Conservation (phyloP, 2,797 vertebrate genomes). For the Strix occidentalis region DNA sequence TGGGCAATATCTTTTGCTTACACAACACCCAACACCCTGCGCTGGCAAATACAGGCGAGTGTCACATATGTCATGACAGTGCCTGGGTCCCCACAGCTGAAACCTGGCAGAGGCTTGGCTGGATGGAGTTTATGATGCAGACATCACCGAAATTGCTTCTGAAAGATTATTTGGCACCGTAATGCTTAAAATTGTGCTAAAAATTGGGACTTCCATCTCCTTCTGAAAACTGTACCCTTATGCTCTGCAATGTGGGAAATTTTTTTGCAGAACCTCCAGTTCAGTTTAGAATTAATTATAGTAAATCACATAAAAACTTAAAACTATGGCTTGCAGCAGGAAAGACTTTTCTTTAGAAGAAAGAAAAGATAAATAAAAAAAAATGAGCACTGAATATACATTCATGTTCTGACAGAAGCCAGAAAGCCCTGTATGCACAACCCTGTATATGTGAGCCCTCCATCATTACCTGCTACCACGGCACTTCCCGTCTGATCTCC, state of each 20-base stretch:
- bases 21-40: not conserved
- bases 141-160: not conserved
- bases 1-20: not conserved
- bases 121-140: not conserved
- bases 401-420: not conserved
- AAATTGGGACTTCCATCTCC: not conserved
- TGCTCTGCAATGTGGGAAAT: not conserved
- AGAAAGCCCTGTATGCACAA: not conserved
- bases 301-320: not conserved
- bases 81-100: not conserved
- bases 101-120: not conserved
- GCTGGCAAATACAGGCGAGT: fast-evolving
- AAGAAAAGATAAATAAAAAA: not conserved
- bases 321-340: not conserved
- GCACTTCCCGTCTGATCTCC: not conserved
- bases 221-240: not conserved
- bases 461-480: not conserved
- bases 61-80: fast-evolving
- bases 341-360: not conserved
- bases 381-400: not conserved
- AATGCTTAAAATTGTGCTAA: not conserved
- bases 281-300: not conserved
- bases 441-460: not conserved
- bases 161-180: not conserved
- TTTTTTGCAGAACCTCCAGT: not conserved